These are phyloP conservation scores for Callipepla squamata DNA, from an alignment of 2,113 vertebrate species.

Conservation along the genomic window DNA sequence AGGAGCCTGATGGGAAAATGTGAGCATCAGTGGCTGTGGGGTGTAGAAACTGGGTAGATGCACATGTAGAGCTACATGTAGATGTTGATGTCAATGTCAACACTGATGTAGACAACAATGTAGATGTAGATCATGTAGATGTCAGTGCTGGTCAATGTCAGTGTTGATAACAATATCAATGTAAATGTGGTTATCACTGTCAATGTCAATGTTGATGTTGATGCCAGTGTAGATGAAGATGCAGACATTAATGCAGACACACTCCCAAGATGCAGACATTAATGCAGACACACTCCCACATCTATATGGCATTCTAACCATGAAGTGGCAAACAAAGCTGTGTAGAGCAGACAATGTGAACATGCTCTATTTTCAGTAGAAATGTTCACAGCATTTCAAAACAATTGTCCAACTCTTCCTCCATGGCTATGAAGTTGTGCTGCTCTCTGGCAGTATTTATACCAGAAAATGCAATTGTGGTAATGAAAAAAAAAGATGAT, in stretches of 20 bases:
- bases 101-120: neutral
- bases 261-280: neutral
- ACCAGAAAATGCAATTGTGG: neutral
- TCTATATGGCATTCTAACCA: neutral
- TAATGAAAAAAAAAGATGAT: neutral
- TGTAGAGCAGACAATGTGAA: neutral
- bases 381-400: neutral
- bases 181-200: neutral
- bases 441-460: neutral
- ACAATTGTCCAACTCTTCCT: neutral
- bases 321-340: neutral
- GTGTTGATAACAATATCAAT: neutral
- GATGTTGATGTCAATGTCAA: neutral
- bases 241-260: neutral
- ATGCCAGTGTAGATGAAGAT: neutral
- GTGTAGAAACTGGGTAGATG: neutral
- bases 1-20: neutral
- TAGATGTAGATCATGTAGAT: neutral
- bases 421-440: neutral
- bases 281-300: neutral
- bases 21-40: neutral
- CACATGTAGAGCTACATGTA: neutral
- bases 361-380: neutral
- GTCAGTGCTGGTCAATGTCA: neutral
- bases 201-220: neutral